Conservation (phyloP, 2,113 vertebrate genomes). For the Dasyornis broadbenti region DNA sequence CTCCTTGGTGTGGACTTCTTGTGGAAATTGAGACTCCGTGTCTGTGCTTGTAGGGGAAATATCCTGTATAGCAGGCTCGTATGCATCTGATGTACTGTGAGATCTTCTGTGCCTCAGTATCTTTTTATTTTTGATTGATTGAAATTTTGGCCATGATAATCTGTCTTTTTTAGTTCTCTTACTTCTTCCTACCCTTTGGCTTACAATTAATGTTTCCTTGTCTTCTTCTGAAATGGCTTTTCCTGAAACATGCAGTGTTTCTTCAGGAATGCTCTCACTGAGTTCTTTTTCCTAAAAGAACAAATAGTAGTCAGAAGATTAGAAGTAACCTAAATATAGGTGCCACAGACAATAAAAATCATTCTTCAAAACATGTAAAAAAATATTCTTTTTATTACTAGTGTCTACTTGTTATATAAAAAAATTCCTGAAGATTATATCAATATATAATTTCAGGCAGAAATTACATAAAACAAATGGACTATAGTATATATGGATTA, state of each 20-base stretch:
- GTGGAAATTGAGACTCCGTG: slow-evolving; percentile 51
- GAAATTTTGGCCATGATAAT: slow-evolving; percentile 79
- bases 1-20: neutral
- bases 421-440: neutral
- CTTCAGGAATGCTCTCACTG: slow-evolving; percentile 40
- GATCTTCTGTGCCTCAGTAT: slow-evolving; percentile 68
- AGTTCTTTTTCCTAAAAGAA: slow-evolving; percentile 43
- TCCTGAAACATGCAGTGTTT: slow-evolving; percentile 12
- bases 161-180: slow-evolving; percentile 68
- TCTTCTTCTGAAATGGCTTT: slow-evolving; percentile 55
- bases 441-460: neutral
- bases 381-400: neutral
- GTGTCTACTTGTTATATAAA: neutral
- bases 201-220: slow-evolving; percentile 56
- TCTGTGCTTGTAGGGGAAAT: slow-evolving; percentile 67
- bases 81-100: slow-evolving; percentile 76
- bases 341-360: neutral
- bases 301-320: neutral
- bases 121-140: slow-evolving; percentile 58
- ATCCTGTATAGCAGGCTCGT: slow-evolving; percentile 32
- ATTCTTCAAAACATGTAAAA: neutral
- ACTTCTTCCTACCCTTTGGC: slow-evolving; percentile 49
- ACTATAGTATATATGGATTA: neutral
- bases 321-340: neutral
- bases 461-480: neutral